Evolutionary conservation across 1,140 invertebrate genomes (phyloP).

Genomic region (Parasteatoda tepidariorum): DNA sequence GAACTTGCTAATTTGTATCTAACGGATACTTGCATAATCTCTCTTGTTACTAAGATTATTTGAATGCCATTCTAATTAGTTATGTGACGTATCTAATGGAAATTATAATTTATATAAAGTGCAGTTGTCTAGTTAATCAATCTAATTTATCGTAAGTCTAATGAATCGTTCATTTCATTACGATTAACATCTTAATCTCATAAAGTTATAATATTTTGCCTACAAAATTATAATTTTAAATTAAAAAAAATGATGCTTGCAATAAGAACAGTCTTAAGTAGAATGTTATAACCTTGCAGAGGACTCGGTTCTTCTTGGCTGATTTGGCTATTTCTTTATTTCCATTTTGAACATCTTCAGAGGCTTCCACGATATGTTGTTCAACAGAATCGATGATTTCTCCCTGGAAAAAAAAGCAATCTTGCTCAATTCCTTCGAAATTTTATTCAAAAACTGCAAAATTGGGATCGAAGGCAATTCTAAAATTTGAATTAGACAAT

Average conservation of each 20-base stretch:
- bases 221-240: background rate
- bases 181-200: background rate
- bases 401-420: slow-evolving; percentile 19
- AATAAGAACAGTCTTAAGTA: background rate
- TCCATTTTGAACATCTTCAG: slow-evolving; percentile 34
- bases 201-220: background rate
- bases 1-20: too few species aligned
- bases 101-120: background rate
- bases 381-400: slow-evolving; percentile 49
- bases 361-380: slow-evolving; percentile 31
- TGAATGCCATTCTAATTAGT: too few species aligned
- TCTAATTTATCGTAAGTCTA: too few species aligned
- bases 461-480: too few species aligned
- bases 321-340: slow-evolving; percentile 24
- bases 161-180: background rate
- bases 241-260: background rate
- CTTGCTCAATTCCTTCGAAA: too few species aligned
- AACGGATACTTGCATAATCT: too few species aligned
- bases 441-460: too few species aligned
- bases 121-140: too few species aligned
- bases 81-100: too few species aligned
- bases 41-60: too few species aligned
- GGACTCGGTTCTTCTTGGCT: background rate
- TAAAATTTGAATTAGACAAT: too few species aligned
- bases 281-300: background rate